Evolutionary conservation across 1,140 invertebrate species (phyloP), one percentile per base, ranked within the genome.

Genomic region (Drosophila orena): DNA sequence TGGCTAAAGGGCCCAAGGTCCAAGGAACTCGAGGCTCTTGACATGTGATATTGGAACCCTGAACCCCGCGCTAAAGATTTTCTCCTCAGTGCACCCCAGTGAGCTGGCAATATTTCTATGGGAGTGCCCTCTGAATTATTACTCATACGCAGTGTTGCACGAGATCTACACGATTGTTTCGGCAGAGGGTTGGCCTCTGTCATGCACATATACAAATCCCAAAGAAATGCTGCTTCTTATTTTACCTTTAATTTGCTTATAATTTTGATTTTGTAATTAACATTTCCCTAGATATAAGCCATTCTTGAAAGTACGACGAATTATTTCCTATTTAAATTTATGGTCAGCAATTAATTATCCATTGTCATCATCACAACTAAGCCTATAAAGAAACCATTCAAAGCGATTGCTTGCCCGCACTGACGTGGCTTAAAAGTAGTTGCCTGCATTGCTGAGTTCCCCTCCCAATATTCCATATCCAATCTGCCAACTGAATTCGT

Each of bases 1-100:
- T 1, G 42, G 17, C 22, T n/a, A 34, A 56, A 30, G 58, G 5
- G 24, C 50, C 64, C 68, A 68, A 68, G 64, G 60, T 65, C 64
- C 64, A 44, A 38, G 44, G 24, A 44, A 61, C 22, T 30, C 20
- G 37, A 65, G 27, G 66, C 68, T 68, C 68, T 49, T 49, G 52
- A 70, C 59, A 65, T 68, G 60, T 68, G 64, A 68, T 65, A 68
- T 65, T 65, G 20, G 64, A 66, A 54, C 47, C 53, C 37, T 44
- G 14, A 20, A 46, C 17, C 20, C 8, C 20, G 22, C 17, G 50
- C n/a, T 35, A 40, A 69, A 27, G 59, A 49, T 49, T 52, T 64
- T 22, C 35, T 10, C 14, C 8, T 17, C 27, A 24, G 42, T 61
- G 35, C 44, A 42, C n/a, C 44, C 35, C 46, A 64, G 47, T 61